phyloP scores from a whole-genome alignment of 2,888 invertebrate genomes.

The Exephanes ischioxanthus region DNA sequence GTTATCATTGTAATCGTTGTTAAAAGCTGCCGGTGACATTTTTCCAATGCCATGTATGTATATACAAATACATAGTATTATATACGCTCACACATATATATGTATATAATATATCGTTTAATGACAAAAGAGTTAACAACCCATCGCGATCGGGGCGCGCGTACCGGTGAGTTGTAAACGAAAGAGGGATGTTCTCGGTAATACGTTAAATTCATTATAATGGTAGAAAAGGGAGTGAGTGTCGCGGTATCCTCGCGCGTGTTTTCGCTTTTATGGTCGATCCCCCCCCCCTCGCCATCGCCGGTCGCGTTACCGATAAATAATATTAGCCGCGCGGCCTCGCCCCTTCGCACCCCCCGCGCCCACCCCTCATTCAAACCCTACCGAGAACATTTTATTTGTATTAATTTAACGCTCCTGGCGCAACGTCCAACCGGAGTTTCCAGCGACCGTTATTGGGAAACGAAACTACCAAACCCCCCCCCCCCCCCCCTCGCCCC shows the following conservation, averaged over 20 bases:
- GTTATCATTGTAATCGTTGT: conserved; percentile 32
- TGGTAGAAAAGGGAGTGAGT: conserved; percentile 43
- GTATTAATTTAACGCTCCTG: conserved; percentile 65
- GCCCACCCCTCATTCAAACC: conserved; percentile 30
- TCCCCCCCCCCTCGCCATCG: conserved; percentile 25
- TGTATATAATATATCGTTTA: conserved; percentile 64
- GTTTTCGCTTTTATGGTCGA: conserved; percentile 72
- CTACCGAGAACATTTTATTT: conserved; percentile 70
- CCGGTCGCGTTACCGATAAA: conserved; percentile 70
- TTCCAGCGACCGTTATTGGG: conserved; percentile 44
- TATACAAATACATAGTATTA: neutral
- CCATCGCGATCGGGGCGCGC: conserved; percentile 31
- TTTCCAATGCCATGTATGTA: conserved; percentile 18
- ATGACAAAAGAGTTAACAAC: conserved; percentile 55
- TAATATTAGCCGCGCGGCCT: conserved; percentile 70
- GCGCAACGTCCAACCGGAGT: conserved; percentile 22
- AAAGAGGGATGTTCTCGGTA: conserved; percentile 67
- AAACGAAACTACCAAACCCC: conserved; percentile 6
- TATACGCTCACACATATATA: conserved; percentile 28
- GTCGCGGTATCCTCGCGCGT: conserved; percentile 64
- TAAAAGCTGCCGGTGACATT: conserved; percentile 52
- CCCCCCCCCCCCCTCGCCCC: neutral
- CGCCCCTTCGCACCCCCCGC: neutral
- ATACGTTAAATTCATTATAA: conserved; percentile 77
- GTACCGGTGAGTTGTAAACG: conserved; percentile 51